These are phyloP conservation scores for Diploscapter pachys DNA, from an alignment of 1,140 invertebrate genomes.

Conservation along the genomic window DNA sequence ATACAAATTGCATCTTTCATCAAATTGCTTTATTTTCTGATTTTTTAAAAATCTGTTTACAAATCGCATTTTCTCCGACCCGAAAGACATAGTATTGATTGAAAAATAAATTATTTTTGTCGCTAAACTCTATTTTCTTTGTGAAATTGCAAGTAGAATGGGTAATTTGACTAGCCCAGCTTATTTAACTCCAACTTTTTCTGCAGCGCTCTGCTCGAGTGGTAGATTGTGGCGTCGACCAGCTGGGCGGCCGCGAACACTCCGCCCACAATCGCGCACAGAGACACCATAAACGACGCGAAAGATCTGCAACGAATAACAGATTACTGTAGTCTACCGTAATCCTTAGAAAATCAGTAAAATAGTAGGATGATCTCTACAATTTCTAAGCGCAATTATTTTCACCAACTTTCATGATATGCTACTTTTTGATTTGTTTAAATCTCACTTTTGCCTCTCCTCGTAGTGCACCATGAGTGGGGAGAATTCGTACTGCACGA, in stretches of 20 bases:
- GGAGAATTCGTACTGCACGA: constrained; percentile 93
- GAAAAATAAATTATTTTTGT: background rate
- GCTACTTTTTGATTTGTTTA: background rate
- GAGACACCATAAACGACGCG: constrained; percentile 80
- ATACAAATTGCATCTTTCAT: too few species aligned
- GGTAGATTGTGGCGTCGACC: constrained; percentile 67
- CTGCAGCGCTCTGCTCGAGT: constrained; percentile 23
- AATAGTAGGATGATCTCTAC: too few species aligned
- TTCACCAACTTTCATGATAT: background rate
- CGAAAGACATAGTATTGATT: constrained; percentile 4
- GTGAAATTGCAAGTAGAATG: background rate
- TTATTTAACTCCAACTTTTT: constrained; percentile 24
- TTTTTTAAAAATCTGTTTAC: too few species aligned
- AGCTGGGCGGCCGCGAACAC: constrained; percentile 71
- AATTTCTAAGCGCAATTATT: too few species aligned
- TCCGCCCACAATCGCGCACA: constrained; percentile 70
- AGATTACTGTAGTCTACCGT: too few species aligned
- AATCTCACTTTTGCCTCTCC: constrained; percentile 42
- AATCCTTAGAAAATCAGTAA: too few species aligned
- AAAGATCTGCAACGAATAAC: constrained; percentile 72
- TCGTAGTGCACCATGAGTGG: constrained; percentile 91
- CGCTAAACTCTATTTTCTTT: background rate
- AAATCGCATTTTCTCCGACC: background rate
- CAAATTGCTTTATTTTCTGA: too few species aligned
- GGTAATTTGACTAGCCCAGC: constrained; percentile 13